These are phyloP conservation scores for Euproctis similis DNA, from an alignment of 2,888 invertebrate species.

Conservation along the genomic window DNA sequence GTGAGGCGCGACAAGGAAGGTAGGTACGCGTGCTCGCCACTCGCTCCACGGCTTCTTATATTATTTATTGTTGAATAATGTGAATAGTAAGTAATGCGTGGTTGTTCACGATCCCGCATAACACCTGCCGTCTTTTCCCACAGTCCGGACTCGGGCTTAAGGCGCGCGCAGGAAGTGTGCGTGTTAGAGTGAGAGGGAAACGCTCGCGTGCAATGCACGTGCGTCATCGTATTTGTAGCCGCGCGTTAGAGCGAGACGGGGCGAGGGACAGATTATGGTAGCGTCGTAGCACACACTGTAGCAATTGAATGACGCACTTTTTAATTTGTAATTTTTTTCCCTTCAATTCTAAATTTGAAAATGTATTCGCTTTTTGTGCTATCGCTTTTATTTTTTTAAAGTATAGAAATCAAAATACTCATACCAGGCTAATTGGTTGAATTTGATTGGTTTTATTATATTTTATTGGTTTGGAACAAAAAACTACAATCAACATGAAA, in stretches of 20 bases:
- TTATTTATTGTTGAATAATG: slow-evolving; percentile 76
- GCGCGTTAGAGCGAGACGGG: slow-evolving; percentile 35
- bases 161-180: slow-evolving; percentile 66
- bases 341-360: too few species aligned
- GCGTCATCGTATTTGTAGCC: slow-evolving; percentile 37
- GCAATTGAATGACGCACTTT: too few species aligned
- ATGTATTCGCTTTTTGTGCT: too few species aligned
- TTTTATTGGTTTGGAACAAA: too few species aligned
- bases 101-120: slow-evolving; percentile 77
- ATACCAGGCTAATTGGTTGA: too few species aligned
- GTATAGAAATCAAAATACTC: too few species aligned
- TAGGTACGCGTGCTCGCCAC: slow-evolving; percentile 73
- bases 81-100: slow-evolving; percentile 76
- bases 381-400: too few species aligned
- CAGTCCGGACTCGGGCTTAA: slow-evolving; percentile 60
- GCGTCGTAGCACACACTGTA: slow-evolving; percentile 24
- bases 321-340: too few species aligned
- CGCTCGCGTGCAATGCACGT: slow-evolving; percentile 56
- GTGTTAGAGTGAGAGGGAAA: slow-evolving; percentile 49
- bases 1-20: slow-evolving; percentile 50
- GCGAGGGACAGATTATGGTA: slow-evolving; percentile 37
- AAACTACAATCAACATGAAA: too few species aligned
- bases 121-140: slow-evolving; percentile 79
- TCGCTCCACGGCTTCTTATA: slow-evolving; percentile 74
- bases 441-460: too few species aligned